Percentiles rank a stretch among this genome's conserved stretches.
These are phyloP conservation scores for Pteromalus puparum DNA, from an alignment of 1,140 invertebrate species.

Conservation along the genomic window DNA sequence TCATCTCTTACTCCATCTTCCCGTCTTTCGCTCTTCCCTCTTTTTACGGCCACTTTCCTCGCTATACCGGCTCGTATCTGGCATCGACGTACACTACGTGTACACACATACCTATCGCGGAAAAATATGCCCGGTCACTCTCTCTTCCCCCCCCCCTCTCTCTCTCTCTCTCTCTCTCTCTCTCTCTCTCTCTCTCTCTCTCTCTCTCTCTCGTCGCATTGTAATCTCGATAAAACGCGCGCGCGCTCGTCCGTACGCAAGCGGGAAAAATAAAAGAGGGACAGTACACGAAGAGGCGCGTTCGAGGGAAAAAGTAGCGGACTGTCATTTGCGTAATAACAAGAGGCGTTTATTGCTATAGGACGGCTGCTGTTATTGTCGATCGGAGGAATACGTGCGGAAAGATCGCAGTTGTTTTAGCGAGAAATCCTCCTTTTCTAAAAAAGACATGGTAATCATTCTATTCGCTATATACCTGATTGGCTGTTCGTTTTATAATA, in stretches of 20 bases:
- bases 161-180: too few relatives aligned
- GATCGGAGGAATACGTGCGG: not conserved
- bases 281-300: not conserved
- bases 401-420: not conserved
- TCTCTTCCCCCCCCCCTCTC: too few relatives aligned
- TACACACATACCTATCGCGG: constrained; percentile 19
- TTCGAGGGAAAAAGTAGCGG: constrained; percentile 7
- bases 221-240: constrained; percentile 48
- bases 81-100: not conserved
- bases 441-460: too few relatives aligned
- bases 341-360: constrained; percentile 34
- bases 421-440: too few relatives aligned
- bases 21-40: constrained; percentile 24
- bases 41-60: not conserved
- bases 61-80: constrained; percentile 11
- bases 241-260: not conserved
- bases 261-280: constrained; percentile 27
- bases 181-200: too few relatives aligned
- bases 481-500: too few relatives aligned
- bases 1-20: constrained; percentile 44
- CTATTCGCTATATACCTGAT: too few relatives aligned
- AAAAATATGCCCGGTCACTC: constrained; percentile 25
- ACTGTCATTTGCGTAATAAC: constrained; percentile 51
- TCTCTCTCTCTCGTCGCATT: not conserved
- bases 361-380: not conserved